phyloP scores from a whole-genome alignment of 2,113 vertebrate genomes.

The Nestor notabilis region DNA sequence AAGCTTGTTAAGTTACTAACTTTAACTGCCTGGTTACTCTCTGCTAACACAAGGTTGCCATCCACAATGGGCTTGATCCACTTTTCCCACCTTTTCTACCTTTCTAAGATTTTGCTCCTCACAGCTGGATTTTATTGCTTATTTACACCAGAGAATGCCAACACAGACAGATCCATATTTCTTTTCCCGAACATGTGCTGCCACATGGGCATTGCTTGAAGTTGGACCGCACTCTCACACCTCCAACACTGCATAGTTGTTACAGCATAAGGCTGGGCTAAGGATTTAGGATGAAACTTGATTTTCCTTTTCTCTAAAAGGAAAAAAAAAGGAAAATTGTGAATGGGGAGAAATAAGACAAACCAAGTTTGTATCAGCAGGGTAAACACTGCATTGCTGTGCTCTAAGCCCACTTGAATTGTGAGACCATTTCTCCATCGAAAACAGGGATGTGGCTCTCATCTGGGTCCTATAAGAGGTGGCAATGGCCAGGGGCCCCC shows the following conservation, averaged over 20 bases:
- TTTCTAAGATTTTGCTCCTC: background rate
- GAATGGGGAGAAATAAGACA: background rate
- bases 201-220: background rate
- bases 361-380: background rate
- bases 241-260: background rate
- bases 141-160: background rate
- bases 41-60: background rate
- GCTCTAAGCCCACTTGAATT: rapidly evolving
- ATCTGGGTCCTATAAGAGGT: background rate
- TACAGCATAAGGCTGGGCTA: rapidly evolving
- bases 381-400: background rate
- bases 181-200: background rate
- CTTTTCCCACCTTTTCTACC: background rate
- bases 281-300: background rate
- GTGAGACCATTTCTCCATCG: background rate
- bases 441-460: background rate
- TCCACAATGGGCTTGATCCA: background rate
- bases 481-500: background rate
- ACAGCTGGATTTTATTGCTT: background rate
- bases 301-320: background rate
- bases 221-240: rapidly evolving
- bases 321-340: background rate
- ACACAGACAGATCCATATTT: background rate
- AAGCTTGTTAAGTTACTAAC: background rate
- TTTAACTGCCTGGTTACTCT: background rate